phyloP scores from a whole-genome alignment of 1,140 invertebrate genomes.

The Aphelinus atriplicis region DNA sequence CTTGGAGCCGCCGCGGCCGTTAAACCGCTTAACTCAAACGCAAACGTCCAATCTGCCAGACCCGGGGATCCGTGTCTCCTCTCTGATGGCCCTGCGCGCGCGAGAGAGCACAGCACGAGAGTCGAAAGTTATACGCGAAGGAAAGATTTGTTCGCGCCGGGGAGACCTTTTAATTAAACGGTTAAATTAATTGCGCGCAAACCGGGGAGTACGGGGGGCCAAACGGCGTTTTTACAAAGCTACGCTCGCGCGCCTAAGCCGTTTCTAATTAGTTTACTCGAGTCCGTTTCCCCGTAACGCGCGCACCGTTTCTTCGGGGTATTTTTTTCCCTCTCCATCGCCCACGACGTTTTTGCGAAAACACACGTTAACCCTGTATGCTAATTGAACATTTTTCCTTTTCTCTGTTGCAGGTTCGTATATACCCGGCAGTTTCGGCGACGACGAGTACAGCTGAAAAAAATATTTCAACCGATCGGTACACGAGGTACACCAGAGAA shows the following conservation, averaged over 20 bases:
- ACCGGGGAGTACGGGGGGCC: too few relatives aligned
- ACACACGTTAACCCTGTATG: too few relatives aligned
- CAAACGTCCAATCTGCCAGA: conserved; percentile 9
- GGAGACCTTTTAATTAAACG: conserved; percentile 27
- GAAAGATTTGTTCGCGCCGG: background rate
- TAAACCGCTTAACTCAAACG: conserved; percentile 30
- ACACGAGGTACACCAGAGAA: too few relatives aligned
- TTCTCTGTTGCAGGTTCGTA: conserved; percentile 34
- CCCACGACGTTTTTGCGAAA: too few relatives aligned
- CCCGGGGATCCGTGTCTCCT: background rate
- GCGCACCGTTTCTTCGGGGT: too few relatives aligned
- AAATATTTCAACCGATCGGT: too few relatives aligned
- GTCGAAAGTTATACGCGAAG: conserved; percentile 13
- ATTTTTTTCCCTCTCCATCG: background rate
- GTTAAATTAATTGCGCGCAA: conserved; percentile 11
- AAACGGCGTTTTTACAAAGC: too few relatives aligned
- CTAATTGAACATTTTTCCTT: background rate
- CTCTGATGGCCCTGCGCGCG: conserved; percentile 8
- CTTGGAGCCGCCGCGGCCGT: background rate
- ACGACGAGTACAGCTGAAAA: too few relatives aligned
- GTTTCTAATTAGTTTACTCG: background rate
- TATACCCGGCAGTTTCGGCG: background rate
- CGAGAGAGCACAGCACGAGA: background rate
- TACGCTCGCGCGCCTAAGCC: too few relatives aligned
- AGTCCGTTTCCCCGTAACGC: too few relatives aligned